Evolutionary conservation across 2,888 invertebrate species (phyloP), one percentile per base, ranked within the genome.

Genomic region (Patella caerulea): DNA sequence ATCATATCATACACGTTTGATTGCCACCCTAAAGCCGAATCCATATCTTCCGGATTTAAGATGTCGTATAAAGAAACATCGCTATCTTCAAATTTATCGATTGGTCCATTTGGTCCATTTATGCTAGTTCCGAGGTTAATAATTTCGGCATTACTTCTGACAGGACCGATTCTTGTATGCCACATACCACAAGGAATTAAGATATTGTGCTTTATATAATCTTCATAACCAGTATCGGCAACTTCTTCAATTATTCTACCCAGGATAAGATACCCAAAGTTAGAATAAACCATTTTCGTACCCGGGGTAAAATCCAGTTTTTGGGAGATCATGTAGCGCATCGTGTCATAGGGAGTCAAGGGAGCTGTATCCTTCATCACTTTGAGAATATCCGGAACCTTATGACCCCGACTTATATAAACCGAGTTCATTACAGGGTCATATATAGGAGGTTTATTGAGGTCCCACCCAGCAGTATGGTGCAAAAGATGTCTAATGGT

Each of bases 381-480:
- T 15, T 79, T 76, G 9, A 85, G 85, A 34, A 90, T 88, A 79
- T 89, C 86, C 7, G 86, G 84, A n/a, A 89, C 84, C 5, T 83
- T 80, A 69, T 86, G 80, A 12, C 86, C 86, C 14, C 84, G 81
- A 17, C 82, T 78, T 0, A 85, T 81, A 56, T 88, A 86, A n/a
- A 85, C 77, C 52, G 85, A 80, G 81, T 90, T 90, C 74, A 89
- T 84, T 56, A 90, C 82, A 0, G 80, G 78, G 76, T 89, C 89
- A 55, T 80, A 84, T 14, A 88, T 73, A 17, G 85, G 84, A 3
- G 83, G 84, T n/a, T 83, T 81, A 55, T 83, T 80, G 3, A 84
- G 81, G 76, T 90, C 88, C 89, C 89, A 90, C 1, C 90, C 90
- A 11, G 86, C 88, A 9, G 86, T 85, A 80, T 90, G 89, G 14